Evolutionary conservation across 2,797 vertebrate genomes (phyloP), one percentile per base, ranked within the genome.

Genomic region (Borostomias antarcticus): DNA sequence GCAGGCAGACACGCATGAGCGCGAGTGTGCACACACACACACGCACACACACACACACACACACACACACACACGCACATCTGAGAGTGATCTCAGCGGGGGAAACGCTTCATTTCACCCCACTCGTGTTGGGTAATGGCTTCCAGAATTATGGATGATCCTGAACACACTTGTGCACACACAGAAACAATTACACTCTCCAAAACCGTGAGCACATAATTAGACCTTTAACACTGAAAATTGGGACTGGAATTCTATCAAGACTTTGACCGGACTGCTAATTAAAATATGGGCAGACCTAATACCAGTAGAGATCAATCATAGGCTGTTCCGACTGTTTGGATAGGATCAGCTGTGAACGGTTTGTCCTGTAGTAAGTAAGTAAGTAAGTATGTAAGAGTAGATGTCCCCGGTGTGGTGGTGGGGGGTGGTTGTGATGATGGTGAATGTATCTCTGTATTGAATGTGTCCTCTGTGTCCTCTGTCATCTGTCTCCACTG

Each of bases 91-190:
- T 92, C 87, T 86, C 75, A 66, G 70, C 58, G 62, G 79, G 51
- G 77, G 83, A 89, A 89, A 86, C 70, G 86, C 89, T 90, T 85
- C 81, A 92, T 89, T 91, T 90, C 86, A 76, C 70, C 74, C 70
- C 52, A 83, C 86, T 90, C 86, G 78, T 79, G 83, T 86, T 82
- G 85, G 78, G 72, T 91, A 93, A 91, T 92, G 79, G 83, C 87
- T 92, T 91, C 89, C 90, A 93, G 89, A 85, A 87, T 88, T 75
- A 75, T 62, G 64, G 85, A 85, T 89, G 79, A 84, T 23, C 54
- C 80, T 66, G 47, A 75, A 79, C 68, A 82, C 74, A 73, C 79
- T 77, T 50, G 73, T 52, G 70, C 84, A 88, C 89, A 91, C 88
- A 82, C 25, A 91, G 89, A 89, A 91, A 86, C 84, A 81, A 89